Evolutionary conservation across 2,113 vertebrate species (phyloP), one percentile per base, ranked within the genome.

Genomic region (Euleptes europaea): DNA sequence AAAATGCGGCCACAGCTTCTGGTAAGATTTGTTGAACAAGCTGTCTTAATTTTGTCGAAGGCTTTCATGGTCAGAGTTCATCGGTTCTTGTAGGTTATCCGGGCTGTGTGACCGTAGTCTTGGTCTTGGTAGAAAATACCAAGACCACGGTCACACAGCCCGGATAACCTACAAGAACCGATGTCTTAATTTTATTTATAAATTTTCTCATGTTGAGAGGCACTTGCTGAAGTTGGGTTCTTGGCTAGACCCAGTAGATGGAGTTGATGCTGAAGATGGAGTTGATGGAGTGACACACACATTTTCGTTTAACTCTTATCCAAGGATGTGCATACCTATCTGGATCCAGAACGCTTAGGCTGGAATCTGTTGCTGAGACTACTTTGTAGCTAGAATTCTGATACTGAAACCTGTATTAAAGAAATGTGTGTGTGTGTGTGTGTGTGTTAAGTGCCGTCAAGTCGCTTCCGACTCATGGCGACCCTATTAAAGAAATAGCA

Each of bases 1-100:
- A 0, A 99, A 99, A 96, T 99, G 99, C 94, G 99, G 99, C 51
- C 99, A 99, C 96, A 99, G 99, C 94, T 99, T 99, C 94, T 99
- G 99, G 99, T 99, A 96, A 98, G 94, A 38, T 49, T 80, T 91
- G 2, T 84, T 69, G 4, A 1, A 84, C 11, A 54, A 83, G 21
- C 54, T 78, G 67, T 28, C 28, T 47, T 26, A 80, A 86, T n/a
- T 60, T 69, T 74, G n/a, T n/a, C n/a, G n/a, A n/a, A n/a, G n/a
- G n/a, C n/a, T n/a, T n/a, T n/a, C n/a, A n/a, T n/a, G n/a, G n/a
- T n/a, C n/a, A n/a, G n/a, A n/a, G n/a, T n/a, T n/a, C n/a, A n/a
- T n/a, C n/a, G n/a, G n/a, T n/a, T n/a, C n/a, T n/a, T n/a, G n/a
- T n/a, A n/a, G n/a, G n/a, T n/a, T n/a, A n/a, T n/a, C n/a, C n/a